These are phyloP conservation scores for Microcebus lehilahytsara DNA, from an alignment of 2,113 vertebrate genomes.

Conservation along the genomic window DNA sequence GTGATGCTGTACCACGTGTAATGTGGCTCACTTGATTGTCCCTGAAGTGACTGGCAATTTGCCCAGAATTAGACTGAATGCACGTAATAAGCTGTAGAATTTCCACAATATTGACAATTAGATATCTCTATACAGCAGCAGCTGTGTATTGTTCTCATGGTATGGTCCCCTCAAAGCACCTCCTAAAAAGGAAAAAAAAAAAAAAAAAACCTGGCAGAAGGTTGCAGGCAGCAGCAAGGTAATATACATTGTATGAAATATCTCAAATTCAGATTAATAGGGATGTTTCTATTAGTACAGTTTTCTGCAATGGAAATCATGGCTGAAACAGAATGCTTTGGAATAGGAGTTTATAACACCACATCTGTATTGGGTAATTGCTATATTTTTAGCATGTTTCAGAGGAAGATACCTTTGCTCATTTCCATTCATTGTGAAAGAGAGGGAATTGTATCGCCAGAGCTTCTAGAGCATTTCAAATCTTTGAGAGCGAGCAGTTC, in stretches of 20 bases:
- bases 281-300: slow-evolving; percentile 83
- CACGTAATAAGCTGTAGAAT: slow-evolving; percentile 93
- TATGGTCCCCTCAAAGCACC: slow-evolving; percentile 90
- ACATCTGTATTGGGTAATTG: slow-evolving; percentile 81
- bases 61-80: slow-evolving; percentile 94
- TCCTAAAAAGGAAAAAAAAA: slow-evolving; percentile 83
- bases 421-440: slow-evolving; percentile 75
- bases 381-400: slow-evolving; percentile 78
- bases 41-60: slow-evolving; percentile 93
- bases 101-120: slow-evolving; percentile 94
- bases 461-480: neutral
- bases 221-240: slow-evolving; percentile 89
- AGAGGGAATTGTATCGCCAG: slow-evolving; percentile 20
- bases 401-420: slow-evolving; percentile 70
- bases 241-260: slow-evolving; percentile 88
- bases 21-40: slow-evolving; percentile 91
- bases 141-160: slow-evolving; percentile 92
- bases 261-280: slow-evolving; percentile 86
- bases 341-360: slow-evolving; percentile 78
- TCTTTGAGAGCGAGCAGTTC: neutral
- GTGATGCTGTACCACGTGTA: slow-evolving; percentile 90
- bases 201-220: slow-evolving; percentile 87
- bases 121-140: slow-evolving; percentile 93
- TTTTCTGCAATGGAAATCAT: slow-evolving; percentile 80
- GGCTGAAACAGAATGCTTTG: slow-evolving; percentile 76